Evolutionary conservation across 2,797 vertebrate genomes (phyloP), one percentile per base, ranked within the genome.

Genomic region (Dicrostonyx torquatus): DNA sequence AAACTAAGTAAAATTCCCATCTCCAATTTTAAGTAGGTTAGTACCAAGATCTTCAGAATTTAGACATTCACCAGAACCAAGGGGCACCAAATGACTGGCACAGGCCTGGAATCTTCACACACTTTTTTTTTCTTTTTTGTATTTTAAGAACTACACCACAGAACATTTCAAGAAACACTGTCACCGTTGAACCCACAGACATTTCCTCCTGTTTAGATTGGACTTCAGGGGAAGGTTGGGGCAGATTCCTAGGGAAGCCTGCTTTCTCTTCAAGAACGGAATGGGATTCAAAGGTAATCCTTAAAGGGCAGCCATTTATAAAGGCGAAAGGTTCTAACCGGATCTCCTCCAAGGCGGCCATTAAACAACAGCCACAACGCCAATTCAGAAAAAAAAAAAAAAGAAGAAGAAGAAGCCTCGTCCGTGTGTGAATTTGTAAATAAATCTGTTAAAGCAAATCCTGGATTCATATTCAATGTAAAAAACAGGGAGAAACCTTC

Each of bases 401-500:
- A 97, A 75, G 40, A 94, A 90, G 93, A 93, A 12, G 94, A 96
- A 95, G 53, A 97, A 75, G 40, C 76, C 68, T 93, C 80, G 94
- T 97, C 97, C 97, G 97, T 98, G 98, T 98, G 97, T 98, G 97
- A 98, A 98, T 97, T 98, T 97, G 97, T 97, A 97, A 98, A 98
- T 98, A 98, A 98, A 98, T 98, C 98, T 98, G 97, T 98, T 97
- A 93, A 91, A 97, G 97, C 97, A 98, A 68, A 98, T 98, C 97
- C 96, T 96, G 97, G 97, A 98, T 98, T 98, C 98, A 97, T 98
- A 98, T 98, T 98, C 98, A 97, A 98, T 97, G 97, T 97, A 97
- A 98, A 98, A 98, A 98, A 98, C 97, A 98, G 98, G 98, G 95
- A 97, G 96, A 97, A 96, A 95, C 97, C 97, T 98, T 98, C 98